Conservation (phyloP, 2,113 vertebrate genomes). For the Pimephales promelas region DNA sequence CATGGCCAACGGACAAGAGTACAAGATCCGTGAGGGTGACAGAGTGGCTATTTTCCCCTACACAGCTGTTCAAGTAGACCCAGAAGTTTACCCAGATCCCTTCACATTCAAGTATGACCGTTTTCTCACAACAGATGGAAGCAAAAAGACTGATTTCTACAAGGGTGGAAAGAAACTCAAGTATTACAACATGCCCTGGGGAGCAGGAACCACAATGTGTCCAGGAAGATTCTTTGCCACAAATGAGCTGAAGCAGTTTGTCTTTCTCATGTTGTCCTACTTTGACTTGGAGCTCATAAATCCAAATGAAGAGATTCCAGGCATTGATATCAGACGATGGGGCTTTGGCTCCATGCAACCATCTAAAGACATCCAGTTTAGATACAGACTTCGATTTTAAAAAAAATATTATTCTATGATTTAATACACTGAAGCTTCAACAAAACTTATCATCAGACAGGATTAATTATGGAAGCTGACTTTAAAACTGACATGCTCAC, state of each 20-base stretch:
- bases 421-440: background rate
- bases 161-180: slow-evolving; percentile 84
- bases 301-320: slow-evolving; percentile 74
- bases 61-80: slow-evolving; percentile 81
- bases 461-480: background rate
- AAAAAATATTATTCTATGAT: background rate
- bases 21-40: slow-evolving; percentile 81
- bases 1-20: slow-evolving; percentile 72
- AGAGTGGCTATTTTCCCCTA: slow-evolving; percentile 84
- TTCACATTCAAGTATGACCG: slow-evolving; percentile 81
- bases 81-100: slow-evolving; percentile 85
- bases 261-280: slow-evolving; percentile 83
- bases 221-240: slow-evolving; percentile 88
- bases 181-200: slow-evolving; percentile 91
- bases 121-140: slow-evolving; percentile 81
- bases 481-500: background rate
- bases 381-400: slow-evolving; percentile 74
- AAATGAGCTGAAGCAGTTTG: slow-evolving; percentile 88
- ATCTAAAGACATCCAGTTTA: slow-evolving; percentile 75
- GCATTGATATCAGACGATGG: slow-evolving; percentile 77
- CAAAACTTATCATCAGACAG: background rate
- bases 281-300: slow-evolving; percentile 87
- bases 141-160: slow-evolving; percentile 84
- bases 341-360: slow-evolving; percentile 89
- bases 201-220: slow-evolving; percentile 84